A percentile compares a stretch with the other conserved stretches of the same genome.
Conservation (phyloP, 2,113 vertebrate genomes). For the Trochalopteron elliotii region DNA sequence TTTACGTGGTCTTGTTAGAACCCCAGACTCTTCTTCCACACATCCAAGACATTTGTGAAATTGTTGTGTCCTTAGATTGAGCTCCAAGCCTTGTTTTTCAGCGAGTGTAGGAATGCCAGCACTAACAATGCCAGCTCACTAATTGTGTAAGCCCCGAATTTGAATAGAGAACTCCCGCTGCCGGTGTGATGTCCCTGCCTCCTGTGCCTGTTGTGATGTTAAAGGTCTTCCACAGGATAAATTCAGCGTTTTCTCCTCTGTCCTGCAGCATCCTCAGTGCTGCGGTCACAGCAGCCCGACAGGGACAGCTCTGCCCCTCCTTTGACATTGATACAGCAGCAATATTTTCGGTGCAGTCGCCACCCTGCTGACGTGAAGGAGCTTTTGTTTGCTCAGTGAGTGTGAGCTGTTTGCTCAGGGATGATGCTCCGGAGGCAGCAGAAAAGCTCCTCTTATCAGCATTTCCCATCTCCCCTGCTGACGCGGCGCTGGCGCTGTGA, state of each 20-base stretch:
- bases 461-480: background rate
- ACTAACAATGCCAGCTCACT: too few species aligned
- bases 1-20: background rate
- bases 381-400: background rate
- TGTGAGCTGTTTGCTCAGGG: background rate
- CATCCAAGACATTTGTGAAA: background rate
- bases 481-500: background rate
- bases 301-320: background rate
- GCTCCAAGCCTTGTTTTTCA: background rate
- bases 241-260: background rate
- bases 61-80: background rate
- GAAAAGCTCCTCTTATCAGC: conserved; percentile 11
- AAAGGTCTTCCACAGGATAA: background rate
- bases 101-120: fast-evolving
- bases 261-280: background rate
- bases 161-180: background rate
- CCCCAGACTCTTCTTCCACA: background rate
- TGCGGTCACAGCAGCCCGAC: background rate
- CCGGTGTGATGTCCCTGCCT: background rate
- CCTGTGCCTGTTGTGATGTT: background rate
- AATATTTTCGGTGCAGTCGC: fast-evolving
- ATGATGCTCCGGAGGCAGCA: background rate
- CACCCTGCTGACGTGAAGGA: background rate
- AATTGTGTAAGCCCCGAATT: background rate
- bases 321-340: fast-evolving